These are phyloP conservation scores for Julus scanicus DNA, from an alignment of 2,888 invertebrate species.

Conservation along the genomic window DNA sequence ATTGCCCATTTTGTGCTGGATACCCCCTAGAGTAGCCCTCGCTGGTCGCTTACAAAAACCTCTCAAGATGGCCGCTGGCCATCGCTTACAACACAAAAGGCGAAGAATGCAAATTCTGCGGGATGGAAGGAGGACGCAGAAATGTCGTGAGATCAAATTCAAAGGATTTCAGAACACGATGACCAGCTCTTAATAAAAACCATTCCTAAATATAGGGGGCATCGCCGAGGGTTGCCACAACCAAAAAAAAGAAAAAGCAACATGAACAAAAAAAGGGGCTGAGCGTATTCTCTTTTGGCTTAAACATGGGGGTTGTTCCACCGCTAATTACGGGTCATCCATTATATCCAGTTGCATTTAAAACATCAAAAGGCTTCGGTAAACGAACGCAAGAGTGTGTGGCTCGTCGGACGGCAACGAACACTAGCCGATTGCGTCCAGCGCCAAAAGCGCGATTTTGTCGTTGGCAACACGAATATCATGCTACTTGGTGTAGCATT, in stretches of 20 bases:
- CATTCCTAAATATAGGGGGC: conserved; percentile 18
- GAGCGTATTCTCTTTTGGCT: neutral
- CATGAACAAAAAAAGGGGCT: conserved; percentile 22
- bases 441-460: too few relatives aligned
- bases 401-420: neutral
- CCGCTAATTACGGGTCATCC: conserved; percentile 16
- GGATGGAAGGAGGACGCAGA: conserved; percentile 25
- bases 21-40: conserved; percentile 18
- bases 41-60: neutral
- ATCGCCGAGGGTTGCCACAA: conserved; percentile 11
- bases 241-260: neutral
- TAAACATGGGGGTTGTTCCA: neutral
- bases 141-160: conserved; percentile 33
- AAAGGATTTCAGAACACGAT: neutral
- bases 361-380: neutral
- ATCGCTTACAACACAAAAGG: neutral
- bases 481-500: too few relatives aligned
- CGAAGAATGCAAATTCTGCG: conserved; percentile 20
- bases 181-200: conserved; percentile 18
- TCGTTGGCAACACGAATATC: too few relatives aligned
- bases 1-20: neutral
- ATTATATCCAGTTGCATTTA: conserved; percentile 25
- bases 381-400: neutral
- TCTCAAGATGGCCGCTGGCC: conserved; percentile 25
- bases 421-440: too few relatives aligned